A percentile compares a stretch with the other conserved stretches of the same genome.
Evolutionary conservation across 2,113 vertebrate genomes (phyloP).

Genomic region (Apistogramma diplotaenia): DNA sequence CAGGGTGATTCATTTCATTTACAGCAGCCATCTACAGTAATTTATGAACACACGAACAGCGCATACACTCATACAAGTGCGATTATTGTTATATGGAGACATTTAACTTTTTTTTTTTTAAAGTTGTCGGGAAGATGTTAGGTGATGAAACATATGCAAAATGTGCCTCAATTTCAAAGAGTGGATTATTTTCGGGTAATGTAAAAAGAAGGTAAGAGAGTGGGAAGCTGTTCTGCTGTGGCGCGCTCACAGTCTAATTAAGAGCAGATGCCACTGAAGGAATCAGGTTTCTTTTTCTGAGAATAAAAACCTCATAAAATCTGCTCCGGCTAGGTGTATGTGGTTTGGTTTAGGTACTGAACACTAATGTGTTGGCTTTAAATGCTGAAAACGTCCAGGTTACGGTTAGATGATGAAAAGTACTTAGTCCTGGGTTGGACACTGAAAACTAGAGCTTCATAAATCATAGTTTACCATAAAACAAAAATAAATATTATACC

Average conservation of each 20-base stretch:
- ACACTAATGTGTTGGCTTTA: no score
- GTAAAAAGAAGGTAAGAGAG: background rate
- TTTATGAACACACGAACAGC: background rate
- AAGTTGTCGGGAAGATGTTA: background rate
- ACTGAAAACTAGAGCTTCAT: no score
- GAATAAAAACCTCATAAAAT: background rate
- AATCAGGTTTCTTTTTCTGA: background rate
- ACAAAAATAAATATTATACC: no score
- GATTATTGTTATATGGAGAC: background rate
- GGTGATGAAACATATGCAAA: background rate
- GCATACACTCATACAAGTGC: background rate
- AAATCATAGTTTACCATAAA: background rate
- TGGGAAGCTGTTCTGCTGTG: background rate
- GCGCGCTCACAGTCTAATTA: background rate
- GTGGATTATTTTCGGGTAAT: slow-evolving; percentile 2
- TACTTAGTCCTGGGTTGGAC: no score
- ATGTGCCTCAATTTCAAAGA: background rate
- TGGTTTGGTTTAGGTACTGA: background rate
- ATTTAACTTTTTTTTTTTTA: no score
- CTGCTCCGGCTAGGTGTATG: no score
- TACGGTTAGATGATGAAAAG: no score
- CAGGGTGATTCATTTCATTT: slow-evolving; percentile 6
- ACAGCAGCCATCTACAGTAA: background rate
- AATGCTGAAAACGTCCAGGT: background rate
- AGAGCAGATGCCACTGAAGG: slow-evolving; percentile 5